Percentiles rank a stretch among this genome's conserved stretches.
Evolutionary conservation across 1,140 invertebrate genomes (phyloP).

Genomic region (Trichonephila clavipes): DNA sequence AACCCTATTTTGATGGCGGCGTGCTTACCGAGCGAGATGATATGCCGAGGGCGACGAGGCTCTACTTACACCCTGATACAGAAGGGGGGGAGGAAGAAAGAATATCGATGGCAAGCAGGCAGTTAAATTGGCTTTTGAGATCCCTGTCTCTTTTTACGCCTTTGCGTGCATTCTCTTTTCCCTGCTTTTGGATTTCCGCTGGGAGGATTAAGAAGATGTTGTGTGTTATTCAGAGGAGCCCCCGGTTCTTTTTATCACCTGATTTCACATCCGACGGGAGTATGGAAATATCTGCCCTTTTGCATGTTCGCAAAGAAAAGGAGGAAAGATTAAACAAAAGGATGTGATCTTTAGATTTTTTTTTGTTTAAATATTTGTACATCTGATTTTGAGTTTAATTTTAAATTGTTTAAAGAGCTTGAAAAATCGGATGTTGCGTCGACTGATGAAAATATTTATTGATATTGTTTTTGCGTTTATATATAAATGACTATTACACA

Average conservation of each 20-base stretch:
- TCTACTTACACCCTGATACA: conserved; percentile 71
- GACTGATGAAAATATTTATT: no score
- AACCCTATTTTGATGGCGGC: conserved; percentile 75
- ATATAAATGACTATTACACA: no score
- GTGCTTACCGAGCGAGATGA: conserved; percentile 51
- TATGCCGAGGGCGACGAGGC: conserved; percentile 56
- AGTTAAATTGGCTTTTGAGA: conserved; percentile 66
- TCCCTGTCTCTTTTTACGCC: conserved; percentile 25
- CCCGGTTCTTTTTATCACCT: background rate
- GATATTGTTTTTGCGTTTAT: no score
- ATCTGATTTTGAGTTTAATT: no score
- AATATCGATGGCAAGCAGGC: conserved; percentile 58
- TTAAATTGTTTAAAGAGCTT: no score
- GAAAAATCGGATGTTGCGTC: no score
- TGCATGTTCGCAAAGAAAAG: background rate
- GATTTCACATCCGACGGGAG: background rate
- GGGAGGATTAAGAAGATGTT: conserved; percentile 20
- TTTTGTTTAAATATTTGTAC: no score
- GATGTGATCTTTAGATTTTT: no score
- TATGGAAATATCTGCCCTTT: background rate
- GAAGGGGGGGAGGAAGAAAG: background rate
- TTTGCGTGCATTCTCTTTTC: conserved; percentile 6
- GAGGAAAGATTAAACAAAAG: background rate
- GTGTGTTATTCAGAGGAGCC: background rate
- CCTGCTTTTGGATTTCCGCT: conserved; percentile 25